These are phyloP conservation scores for Drosophila silvestris DNA, from an alignment of 2,888 invertebrate species.

Conservation along the genomic window DNA sequence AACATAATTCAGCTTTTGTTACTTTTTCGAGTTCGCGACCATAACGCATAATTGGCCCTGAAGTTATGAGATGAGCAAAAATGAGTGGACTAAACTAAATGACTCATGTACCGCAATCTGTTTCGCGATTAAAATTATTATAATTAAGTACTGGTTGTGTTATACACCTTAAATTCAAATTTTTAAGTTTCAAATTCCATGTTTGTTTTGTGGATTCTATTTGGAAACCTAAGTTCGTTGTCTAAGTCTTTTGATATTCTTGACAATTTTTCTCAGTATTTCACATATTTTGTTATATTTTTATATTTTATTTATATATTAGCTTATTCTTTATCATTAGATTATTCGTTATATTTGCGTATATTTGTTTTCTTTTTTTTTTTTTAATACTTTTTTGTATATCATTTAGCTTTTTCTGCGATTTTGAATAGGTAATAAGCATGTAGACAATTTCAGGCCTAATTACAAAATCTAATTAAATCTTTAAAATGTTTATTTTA, in stretches of 20 bases:
- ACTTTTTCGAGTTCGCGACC: slow-evolving; percentile 37
- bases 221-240: slow-evolving; percentile 19
- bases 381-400: background rate
- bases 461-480: slow-evolving; percentile 67
- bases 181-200: background rate
- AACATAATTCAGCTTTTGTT: slow-evolving; percentile 69
- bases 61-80: slow-evolving; percentile 55
- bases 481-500: slow-evolving; percentile 54
- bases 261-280: background rate
- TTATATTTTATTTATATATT: background rate
- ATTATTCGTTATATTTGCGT: background rate
- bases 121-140: slow-evolving; percentile 44
- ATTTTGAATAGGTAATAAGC: slow-evolving; percentile 28
- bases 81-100: slow-evolving; percentile 30
- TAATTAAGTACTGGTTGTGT: slow-evolving; percentile 32
- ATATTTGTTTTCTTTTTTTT: background rate
- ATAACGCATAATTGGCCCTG: slow-evolving; percentile 70
- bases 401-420: slow-evolving; percentile 23
- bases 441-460: slow-evolving; percentile 41
- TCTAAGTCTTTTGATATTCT: slow-evolving; percentile 36
- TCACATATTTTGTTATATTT: too few species aligned
- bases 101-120: slow-evolving; percentile 54
- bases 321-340: background rate
- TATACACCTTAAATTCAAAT: slow-evolving; percentile 13
- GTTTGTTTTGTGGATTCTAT: background rate